Conservation (phyloP, 2,113 vertebrate species). For the Gnathonemus longibarbis region DNA sequence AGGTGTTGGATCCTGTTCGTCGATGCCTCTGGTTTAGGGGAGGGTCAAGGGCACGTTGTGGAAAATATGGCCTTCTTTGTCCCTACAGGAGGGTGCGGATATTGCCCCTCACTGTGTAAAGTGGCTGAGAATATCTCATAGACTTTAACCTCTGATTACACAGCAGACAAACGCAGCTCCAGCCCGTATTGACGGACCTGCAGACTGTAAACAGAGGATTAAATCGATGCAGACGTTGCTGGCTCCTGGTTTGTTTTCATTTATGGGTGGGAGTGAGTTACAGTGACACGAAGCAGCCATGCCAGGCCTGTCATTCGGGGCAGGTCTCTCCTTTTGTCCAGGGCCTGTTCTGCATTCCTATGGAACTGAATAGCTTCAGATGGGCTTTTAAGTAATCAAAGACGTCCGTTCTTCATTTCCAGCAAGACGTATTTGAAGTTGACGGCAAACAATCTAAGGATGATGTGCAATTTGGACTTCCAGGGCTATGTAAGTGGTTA, state of each 20-base stretch:
- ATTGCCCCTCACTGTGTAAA: background rate
- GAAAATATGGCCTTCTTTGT: background rate
- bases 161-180: background rate
- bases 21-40: background rate
- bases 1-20: slow-evolving; percentile 48
- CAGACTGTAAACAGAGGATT: slow-evolving; percentile 3
- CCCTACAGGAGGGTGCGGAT: background rate
- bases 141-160: slow-evolving; percentile 16
- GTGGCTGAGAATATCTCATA: background rate
- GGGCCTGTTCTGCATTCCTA: slow-evolving; percentile 13
- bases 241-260: background rate
- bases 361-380: slow-evolving; percentile 3
- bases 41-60: background rate
- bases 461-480: background rate
- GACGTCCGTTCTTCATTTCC: background rate
- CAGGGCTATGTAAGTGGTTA: background rate
- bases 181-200: background rate
- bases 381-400: slow-evolving; percentile 20
- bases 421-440: slow-evolving; percentile 10
- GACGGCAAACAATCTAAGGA: background rate
- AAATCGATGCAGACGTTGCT: background rate
- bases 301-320: background rate
- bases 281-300: background rate
- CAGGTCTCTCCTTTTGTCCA: background rate
- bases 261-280: background rate